Evolutionary conservation across 2,797 vertebrate genomes (phyloP).

Genomic region (Coluber constrictor): DNA sequence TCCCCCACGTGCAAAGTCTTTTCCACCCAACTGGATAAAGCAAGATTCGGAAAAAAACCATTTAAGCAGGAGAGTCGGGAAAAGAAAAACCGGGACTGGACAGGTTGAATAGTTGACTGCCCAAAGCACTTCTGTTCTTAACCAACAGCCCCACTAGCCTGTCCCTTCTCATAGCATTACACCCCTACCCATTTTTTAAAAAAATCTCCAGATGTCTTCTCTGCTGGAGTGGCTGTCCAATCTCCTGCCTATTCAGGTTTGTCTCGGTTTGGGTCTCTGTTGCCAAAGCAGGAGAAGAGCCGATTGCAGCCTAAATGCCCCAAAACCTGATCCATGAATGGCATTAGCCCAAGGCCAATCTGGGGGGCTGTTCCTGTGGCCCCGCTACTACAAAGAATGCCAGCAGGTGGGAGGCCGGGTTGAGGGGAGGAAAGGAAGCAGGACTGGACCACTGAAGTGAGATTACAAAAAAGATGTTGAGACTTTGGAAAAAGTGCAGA

Average conservation of each 20-base stretch:
- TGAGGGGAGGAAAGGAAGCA: too few species aligned
- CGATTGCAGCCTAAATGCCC: too few species aligned
- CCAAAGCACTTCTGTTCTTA: not conserved
- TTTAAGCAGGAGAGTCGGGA: not conserved
- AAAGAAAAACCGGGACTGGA: not conserved
- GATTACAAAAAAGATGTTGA: too few species aligned
- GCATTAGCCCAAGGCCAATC: not conserved
- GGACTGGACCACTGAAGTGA: not conserved
- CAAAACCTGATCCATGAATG: not conserved
- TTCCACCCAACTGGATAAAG: not conserved
- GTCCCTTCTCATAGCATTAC: too few species aligned
- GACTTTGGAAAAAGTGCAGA: too few species aligned
- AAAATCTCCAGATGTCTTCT: not conserved
- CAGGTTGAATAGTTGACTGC: not conserved
- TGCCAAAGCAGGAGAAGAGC: not conserved
- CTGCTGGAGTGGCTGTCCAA: not conserved
- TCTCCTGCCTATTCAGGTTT: not conserved
- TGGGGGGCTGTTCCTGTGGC: not conserved
- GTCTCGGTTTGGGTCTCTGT: not conserved
- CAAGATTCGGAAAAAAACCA: too few species aligned
- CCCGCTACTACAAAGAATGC: not conserved
- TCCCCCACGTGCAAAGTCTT: not conserved
- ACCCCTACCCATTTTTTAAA: too few species aligned
- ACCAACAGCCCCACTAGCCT: not conserved
- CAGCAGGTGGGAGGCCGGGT: accelerated